A percentile compares a stretch with the other conserved stretches of the same genome.
These are phyloP conservation scores for Orientallactaga sibirica DNA, from an alignment of 2,797 vertebrate genomes.

Conservation along the genomic window DNA sequence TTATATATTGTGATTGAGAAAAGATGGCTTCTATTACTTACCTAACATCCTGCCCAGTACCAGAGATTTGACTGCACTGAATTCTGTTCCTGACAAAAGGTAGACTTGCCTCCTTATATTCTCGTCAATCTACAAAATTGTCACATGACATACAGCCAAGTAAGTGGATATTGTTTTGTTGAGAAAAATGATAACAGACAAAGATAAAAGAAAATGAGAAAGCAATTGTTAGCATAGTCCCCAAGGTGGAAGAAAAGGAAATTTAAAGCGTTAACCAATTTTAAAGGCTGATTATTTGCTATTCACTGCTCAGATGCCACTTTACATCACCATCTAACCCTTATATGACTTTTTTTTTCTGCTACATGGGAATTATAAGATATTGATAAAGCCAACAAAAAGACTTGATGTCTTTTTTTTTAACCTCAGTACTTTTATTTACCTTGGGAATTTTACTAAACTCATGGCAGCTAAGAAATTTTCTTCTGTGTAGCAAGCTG, in stretches of 20 bases:
- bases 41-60: constrained; percentile 93
- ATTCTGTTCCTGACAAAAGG: constrained; percentile 92
- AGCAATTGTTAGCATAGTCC: constrained; percentile 18
- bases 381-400: constrained; percentile 10
- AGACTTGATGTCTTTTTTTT: constrained; percentile 45
- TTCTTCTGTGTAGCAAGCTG: neutral
- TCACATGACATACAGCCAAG: constrained; percentile 27
- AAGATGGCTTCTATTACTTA: constrained; percentile 85
- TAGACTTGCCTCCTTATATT: constrained; percentile 90
- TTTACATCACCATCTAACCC: neutral
- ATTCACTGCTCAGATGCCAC: neutral
- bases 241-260: constrained; percentile 25
- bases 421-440: neutral
- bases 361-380: neutral
- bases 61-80: constrained; percentile 92
- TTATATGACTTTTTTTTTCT: constrained; percentile 7
- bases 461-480: constrained; percentile 53
- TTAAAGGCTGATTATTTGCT: constrained; percentile 57
- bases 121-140: constrained; percentile 91
- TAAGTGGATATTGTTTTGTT: constrained; percentile 10
- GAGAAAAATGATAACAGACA: neutral
- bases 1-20: neutral
- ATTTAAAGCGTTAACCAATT: constrained; percentile 12
- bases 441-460: constrained; percentile 52
- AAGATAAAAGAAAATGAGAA: constrained; percentile 28